Conservation (phyloP, 2,113 vertebrate genomes). For the Nycticorax nycticorax region DNA sequence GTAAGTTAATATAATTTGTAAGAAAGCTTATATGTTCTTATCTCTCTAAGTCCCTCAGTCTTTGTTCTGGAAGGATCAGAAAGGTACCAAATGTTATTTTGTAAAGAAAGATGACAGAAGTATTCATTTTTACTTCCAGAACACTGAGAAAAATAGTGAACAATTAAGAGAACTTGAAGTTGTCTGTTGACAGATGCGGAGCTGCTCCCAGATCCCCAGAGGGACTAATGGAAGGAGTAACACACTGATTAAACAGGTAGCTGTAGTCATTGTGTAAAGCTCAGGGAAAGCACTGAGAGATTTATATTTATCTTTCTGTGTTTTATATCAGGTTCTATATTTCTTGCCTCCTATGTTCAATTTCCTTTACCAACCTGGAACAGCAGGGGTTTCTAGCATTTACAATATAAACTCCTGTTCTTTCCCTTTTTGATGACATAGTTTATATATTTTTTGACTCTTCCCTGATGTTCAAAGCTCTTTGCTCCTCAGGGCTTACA, state of each 20-base stretch:
- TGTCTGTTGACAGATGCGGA: neutral
- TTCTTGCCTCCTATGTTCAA: neutral
- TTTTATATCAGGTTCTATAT: neutral
- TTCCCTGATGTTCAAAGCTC: neutral
- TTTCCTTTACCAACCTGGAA: neutral
- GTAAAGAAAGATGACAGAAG: neutral
- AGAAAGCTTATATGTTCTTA: neutral
- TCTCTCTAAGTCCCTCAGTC: neutral
- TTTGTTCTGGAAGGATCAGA: neutral
- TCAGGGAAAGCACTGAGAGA: neutral
- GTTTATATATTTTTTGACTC: conserved; percentile 30
- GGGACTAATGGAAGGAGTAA: neutral
- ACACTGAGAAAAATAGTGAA: neutral
- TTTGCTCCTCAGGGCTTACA: neutral
- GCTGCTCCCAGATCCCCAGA: neutral
- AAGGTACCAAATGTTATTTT: neutral
- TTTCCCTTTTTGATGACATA: neutral
- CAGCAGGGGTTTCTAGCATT: neutral
- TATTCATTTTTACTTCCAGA: neutral
- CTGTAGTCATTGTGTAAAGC: neutral
- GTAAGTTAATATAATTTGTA: neutral
- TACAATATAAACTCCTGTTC: neutral
- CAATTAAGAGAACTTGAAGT: neutral
- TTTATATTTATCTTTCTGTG: neutral
- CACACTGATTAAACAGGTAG: neutral